Evolutionary conservation across 2,797 vertebrate species (phyloP).

Genomic region (Tadarida brasiliensis): DNA sequence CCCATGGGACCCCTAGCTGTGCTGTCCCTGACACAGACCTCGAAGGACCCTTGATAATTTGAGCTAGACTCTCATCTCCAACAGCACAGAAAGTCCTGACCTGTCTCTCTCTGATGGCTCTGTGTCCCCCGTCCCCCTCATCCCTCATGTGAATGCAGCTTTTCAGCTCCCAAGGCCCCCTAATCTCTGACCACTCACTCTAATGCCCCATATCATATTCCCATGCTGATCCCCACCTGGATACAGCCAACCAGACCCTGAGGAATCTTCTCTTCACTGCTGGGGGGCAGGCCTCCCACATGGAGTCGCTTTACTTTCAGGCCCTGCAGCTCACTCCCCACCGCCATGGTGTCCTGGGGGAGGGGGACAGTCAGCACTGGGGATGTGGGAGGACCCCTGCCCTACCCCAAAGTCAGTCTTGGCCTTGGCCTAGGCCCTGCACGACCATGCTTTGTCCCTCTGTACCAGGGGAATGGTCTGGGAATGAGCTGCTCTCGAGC

Average conservation of each 20-base stretch:
- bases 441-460: background rate
- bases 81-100: background rate
- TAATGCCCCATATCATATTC: background rate
- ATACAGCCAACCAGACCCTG: conserved; percentile 96
- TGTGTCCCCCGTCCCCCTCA: background rate
- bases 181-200: background rate
- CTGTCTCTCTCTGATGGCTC: background rate
- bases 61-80: background rate
- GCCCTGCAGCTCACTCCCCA: conserved; percentile 96
- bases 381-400: background rate
- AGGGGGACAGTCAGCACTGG: conserved; percentile 19
- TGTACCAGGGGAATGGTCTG: background rate
- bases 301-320: conserved; percentile 98
- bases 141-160: background rate
- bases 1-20: background rate
- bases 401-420: background rate
- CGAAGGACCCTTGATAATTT: background rate
- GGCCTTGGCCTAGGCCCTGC: background rate
- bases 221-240: conserved; percentile 90
- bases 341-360: conserved; percentile 94
- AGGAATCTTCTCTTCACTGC: conserved; percentile 91
- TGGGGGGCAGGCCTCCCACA: conserved; percentile 94
- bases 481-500: background rate
- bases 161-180: background rate
- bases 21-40: background rate